phyloP scores from a whole-genome alignment of 2,888 invertebrate genomes.

The Galeruca laticollis region DNA sequence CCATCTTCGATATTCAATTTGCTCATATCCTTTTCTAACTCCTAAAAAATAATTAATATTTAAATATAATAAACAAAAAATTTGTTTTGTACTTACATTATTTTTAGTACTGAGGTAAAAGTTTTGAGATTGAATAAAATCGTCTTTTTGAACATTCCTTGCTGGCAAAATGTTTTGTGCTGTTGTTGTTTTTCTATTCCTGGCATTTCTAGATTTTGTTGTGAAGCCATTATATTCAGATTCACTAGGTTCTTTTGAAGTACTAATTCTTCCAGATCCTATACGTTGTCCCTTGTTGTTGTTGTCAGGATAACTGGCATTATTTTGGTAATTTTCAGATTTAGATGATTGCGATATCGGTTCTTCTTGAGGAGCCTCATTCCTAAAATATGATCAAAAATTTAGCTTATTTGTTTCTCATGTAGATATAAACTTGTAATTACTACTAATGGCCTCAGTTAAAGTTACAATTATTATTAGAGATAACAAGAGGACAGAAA shows the following conservation, averaged over 20 bases:
- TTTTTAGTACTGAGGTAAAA: conserved; percentile 64
- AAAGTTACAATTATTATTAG: no score
- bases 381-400: conserved; percentile 29
- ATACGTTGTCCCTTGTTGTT: conserved; percentile 42
- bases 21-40: conserved; percentile 30
- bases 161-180: conserved; percentile 28
- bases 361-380: conserved; percentile 34
- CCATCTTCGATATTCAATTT: conserved; percentile 35
- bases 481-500: no score
- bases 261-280: conserved; percentile 50
- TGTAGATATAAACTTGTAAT: no score
- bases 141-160: conserved; percentile 44
- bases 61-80: neutral
- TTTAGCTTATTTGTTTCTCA: neutral
- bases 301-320: conserved; percentile 32
- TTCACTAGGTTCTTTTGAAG: conserved; percentile 61
- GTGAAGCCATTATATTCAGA: conserved; percentile 65
- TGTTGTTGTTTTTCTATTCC: conserved; percentile 27
- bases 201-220: conserved; percentile 55
- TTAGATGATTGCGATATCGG: conserved; percentile 27
- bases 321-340: conserved; percentile 30
- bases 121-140: conserved; percentile 60
- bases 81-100: conserved; percentile 13
- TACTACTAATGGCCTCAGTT: no score
- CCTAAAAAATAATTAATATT: neutral